Base-by-base conservation (phyloP, 2,797 vertebrate species). In the Dermochelys coriacea region DNA sequence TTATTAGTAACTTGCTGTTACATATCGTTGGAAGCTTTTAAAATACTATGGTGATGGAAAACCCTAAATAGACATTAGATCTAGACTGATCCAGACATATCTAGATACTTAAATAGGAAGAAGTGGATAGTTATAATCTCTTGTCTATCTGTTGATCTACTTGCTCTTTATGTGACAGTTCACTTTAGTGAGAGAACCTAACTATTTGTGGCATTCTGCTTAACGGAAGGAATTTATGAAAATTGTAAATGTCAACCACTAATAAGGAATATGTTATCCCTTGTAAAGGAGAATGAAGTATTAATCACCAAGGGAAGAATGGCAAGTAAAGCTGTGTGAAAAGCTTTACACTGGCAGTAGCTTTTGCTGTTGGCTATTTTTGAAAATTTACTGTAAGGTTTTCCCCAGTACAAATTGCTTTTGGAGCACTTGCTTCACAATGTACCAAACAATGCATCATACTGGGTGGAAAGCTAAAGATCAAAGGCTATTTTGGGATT, bases 161-260 rank as follows among this genome's bases (percentile, higher is more conserved):
- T 1, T 93, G 92, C n/a, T 85, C 57, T 57, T 87, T 74, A 2
- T 0, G 82, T 75, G 80, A 82, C 83, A 94, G 86, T 45, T 15
- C 88, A 52, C 81, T 90, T 84, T 1, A 41, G 83, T 68, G 55
- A 90, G 68, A 77, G 78, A 49, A 47, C 89, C 18, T 77, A 61
- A 93, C 75, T 12, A 3, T 79, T 87, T 1, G 0, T 93, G 90
- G 85, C 90, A 75, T 82, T 89, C 79, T 87, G 90, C 90, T 95
- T 16, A 21, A 61, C 8, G 81, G 85, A 85, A 91, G 12, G 41
- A 80, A 29, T 52, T 68, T 50, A 4, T 0, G 45, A 75, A 54
- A 83, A 51, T 0, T 4, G 80, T 85, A 80, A 94, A 97, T 88
- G 93, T 94, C 91, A 94, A 0, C 2, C 10, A 1, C 0, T 10